These are phyloP conservation scores for Clinocottus analis DNA, from an alignment of 2,113 vertebrate genomes.

Conservation along the genomic window DNA sequence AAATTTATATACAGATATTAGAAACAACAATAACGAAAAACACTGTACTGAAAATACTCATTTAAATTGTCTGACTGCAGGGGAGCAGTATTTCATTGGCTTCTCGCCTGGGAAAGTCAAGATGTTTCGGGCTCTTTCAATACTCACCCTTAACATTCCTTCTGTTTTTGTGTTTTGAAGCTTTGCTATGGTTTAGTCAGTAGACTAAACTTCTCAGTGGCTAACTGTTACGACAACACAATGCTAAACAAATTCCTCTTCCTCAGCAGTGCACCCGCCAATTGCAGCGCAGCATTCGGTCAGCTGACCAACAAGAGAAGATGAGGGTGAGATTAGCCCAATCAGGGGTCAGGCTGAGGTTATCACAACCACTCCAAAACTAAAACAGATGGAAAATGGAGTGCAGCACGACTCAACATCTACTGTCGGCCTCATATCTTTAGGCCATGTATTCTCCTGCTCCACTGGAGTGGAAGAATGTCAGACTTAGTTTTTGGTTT, in stretches of 20 bases:
- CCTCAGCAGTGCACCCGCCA: conserved; percentile 88
- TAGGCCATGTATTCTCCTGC: conserved; percentile 66
- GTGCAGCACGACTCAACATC: conserved; percentile 66
- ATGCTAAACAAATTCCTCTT: conserved; percentile 93
- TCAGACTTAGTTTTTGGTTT: conserved; percentile 66
- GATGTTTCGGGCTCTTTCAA: conserved; percentile 38
- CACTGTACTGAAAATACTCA: not conserved
- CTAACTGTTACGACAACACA: conserved; percentile 90
- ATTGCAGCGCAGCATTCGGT: conserved; percentile 82
- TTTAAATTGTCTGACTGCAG: conserved; percentile 16
- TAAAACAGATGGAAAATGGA: conserved; percentile 79
- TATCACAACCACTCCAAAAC: conserved; percentile 81
- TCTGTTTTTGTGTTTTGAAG: conserved; percentile 65
- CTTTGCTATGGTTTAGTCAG: conserved; percentile 69
- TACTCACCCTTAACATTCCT: conserved; percentile 63
- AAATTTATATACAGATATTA: not conserved
- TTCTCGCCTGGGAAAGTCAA: conserved; percentile 48
- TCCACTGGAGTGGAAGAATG: conserved; percentile 66
- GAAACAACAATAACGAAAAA: not conserved
- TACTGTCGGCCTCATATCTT: conserved; percentile 65
- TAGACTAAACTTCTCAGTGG: conserved; percentile 87
- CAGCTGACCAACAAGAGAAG: conserved; percentile 74
- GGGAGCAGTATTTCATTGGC: conserved; percentile 24
- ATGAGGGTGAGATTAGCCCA: conserved; percentile 81
- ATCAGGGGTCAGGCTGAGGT: conserved; percentile 79